Conservation (phyloP, 1,140 invertebrate species). For the Platorchestia sp. region DNA sequence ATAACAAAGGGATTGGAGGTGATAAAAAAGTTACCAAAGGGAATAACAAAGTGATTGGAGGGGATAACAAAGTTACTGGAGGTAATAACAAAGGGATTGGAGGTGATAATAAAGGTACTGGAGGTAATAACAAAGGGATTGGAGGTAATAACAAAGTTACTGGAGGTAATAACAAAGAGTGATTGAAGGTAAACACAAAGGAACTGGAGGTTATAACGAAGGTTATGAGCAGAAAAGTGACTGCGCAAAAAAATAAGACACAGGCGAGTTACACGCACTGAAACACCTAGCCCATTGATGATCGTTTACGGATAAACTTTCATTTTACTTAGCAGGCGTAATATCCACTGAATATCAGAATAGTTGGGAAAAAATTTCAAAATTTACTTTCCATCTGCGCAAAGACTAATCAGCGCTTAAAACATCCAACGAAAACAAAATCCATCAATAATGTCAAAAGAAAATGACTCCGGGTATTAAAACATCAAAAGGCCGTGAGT, state of each 20-base stretch:
- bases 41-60: too few species aligned
- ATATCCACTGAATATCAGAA: background rate
- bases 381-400: background rate
- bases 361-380: background rate
- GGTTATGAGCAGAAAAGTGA: background rate
- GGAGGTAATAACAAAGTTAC: background rate
- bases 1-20: too few species aligned
- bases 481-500: background rate
- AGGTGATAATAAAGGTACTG: background rate
- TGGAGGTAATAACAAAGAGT: background rate
- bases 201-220: background rate
- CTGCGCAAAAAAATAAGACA: too few species aligned
- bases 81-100: background rate
- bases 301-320: background rate
- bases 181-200: background rate
- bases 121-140: background rate
- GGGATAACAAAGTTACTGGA: background rate
- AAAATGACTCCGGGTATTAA: background rate
- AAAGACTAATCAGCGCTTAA: background rate
- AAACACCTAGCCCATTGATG: background rate
- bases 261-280: background rate
- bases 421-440: background rate
- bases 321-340: background rate
- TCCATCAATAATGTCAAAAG: background rate
- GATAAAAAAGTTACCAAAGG: too few species aligned